Conservation (phyloP, 1,140 invertebrate species). For the Zaprionus tsacasi region DNA sequence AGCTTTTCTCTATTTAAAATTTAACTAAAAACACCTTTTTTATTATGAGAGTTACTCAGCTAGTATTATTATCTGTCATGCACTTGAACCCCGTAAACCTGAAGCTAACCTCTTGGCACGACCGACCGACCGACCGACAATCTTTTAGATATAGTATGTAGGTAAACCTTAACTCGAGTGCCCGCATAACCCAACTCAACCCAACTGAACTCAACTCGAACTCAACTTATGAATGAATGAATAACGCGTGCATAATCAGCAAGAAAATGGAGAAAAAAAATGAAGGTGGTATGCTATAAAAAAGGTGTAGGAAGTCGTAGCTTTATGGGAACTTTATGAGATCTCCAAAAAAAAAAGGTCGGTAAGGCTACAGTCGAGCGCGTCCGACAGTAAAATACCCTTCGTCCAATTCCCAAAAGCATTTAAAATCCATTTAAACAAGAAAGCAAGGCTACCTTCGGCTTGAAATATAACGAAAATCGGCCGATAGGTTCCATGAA, state of each 20-base stretch:
- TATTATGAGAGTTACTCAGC: neutral
- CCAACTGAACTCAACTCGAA: neutral
- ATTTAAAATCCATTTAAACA: no score
- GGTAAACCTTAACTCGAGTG: conserved; percentile 1
- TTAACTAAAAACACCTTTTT: neutral
- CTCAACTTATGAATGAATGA: neutral
- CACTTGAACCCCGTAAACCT: neutral
- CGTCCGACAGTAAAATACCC: no score
- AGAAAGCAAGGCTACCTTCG: no score
- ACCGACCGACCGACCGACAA: neutral
- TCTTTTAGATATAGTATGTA: no score
- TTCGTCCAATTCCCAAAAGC: no score
- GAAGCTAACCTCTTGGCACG: neutral
- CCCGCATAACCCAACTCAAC: conserved; percentile 2
- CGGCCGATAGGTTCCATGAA: no score
- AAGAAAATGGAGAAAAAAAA: neutral
- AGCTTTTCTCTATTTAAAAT: neutral
- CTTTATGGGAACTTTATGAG: neutral
- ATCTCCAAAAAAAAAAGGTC: neutral
- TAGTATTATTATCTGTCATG: neutral
- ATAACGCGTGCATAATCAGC: neutral
- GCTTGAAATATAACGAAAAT: no score
- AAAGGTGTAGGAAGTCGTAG: neutral
- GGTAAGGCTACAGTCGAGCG: no score
- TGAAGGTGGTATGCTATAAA: no score